Evolutionary conservation across 2,113 vertebrate species (phyloP).

Genomic region (Gorsachius goisagi): DNA sequence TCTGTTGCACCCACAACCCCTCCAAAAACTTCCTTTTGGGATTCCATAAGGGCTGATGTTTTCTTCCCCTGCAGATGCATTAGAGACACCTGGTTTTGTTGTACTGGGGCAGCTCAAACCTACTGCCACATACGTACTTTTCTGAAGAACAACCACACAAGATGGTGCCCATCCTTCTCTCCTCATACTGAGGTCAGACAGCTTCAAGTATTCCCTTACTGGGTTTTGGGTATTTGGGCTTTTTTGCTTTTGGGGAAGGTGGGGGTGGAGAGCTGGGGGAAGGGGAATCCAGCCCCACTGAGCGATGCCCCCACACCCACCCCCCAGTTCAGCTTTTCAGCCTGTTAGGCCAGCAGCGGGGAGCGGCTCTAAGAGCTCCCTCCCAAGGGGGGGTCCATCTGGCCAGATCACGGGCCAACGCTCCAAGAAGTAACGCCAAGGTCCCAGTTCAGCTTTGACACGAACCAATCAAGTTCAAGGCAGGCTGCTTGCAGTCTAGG

Average conservation of each 20-base stretch:
- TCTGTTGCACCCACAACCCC: no score
- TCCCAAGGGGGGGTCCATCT: background rate
- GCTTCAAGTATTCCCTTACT: background rate
- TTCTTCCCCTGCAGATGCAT: background rate
- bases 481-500: background rate
- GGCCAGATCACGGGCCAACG: background rate
- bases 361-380: background rate
- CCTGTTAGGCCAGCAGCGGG: background rate
- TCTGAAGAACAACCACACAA: rapidly evolving
- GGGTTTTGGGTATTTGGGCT: rapidly evolving
- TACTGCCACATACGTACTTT: background rate
- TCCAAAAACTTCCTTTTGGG: no score
- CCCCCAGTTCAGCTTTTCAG: background rate
- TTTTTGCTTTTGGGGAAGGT: background rate
- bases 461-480: background rate
- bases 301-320: background rate
- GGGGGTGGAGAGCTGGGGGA: background rate
- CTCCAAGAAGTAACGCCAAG: background rate
- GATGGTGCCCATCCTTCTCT: background rate
- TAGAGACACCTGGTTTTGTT: background rate
- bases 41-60: background rate
- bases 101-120: background rate
- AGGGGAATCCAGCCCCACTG: background rate
- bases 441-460: background rate
- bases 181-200: background rate